Evolutionary conservation across 2,797 vertebrate genomes (phyloP).

Genomic region (Myotis vivesi): DNA sequence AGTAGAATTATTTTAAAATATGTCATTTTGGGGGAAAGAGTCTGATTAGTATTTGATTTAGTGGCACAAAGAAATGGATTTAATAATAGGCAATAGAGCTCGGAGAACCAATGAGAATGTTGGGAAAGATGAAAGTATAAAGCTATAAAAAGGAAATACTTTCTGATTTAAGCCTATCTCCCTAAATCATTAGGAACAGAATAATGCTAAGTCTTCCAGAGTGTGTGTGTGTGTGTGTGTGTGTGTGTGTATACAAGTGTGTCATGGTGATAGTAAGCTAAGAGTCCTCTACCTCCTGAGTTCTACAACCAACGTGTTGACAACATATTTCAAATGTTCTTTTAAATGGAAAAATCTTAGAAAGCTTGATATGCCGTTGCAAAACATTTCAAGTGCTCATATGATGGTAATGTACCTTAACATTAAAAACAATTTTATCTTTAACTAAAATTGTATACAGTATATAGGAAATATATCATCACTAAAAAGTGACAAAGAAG

Average conservation of each 20-base stretch:
- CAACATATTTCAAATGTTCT: neutral
- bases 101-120: neutral
- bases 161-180: neutral
- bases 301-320: neutral
- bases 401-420: neutral
- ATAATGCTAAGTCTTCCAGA: neutral
- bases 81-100: neutral
- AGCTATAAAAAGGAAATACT: neutral
- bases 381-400: neutral
- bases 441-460: neutral
- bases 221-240: neutral
- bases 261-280: neutral
- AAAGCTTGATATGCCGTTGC: neutral
- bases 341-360: neutral
- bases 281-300: neutral
- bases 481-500: neutral
- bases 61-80: neutral
- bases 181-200: neutral
- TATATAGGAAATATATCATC: neutral
- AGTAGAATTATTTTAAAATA: conserved; percentile 63
- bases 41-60: conserved; percentile 73
- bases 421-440: neutral
- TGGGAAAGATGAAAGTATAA: neutral
- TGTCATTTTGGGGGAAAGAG: conserved; percentile 45
- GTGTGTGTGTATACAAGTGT: neutral